These are phyloP conservation scores for Zaprionus capensis DNA, from an alignment of 1,140 invertebrate genomes.

Conservation along the genomic window DNA sequence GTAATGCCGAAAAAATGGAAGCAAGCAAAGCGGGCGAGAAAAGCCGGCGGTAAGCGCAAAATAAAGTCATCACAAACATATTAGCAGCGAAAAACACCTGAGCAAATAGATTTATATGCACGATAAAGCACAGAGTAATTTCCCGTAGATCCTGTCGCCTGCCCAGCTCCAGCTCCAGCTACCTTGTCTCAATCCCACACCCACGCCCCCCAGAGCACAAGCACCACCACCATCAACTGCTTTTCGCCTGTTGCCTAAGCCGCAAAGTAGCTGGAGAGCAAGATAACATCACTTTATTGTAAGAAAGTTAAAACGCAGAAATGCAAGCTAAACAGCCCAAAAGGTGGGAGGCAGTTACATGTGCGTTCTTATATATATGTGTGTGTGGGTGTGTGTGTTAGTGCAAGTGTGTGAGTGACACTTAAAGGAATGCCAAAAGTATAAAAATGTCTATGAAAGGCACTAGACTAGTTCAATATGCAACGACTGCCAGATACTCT, in stretches of 20 bases:
- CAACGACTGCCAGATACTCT: slow-evolving; percentile 21
- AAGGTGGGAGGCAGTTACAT: slow-evolving; percentile 26
- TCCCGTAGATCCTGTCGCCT: slow-evolving; percentile 81
- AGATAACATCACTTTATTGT: slow-evolving; percentile 83
- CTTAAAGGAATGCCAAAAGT: slow-evolving; percentile 47
- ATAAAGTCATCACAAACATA: slow-evolving; percentile 83
- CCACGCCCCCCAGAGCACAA: no score
- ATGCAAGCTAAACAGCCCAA: slow-evolving; percentile 66
- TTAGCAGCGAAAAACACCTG: slow-evolving; percentile 83
- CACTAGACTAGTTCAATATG: not conserved
- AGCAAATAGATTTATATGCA: slow-evolving; percentile 83
- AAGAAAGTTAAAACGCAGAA: slow-evolving; percentile 82
- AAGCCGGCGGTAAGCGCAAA: slow-evolving; percentile 78
- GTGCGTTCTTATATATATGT: slow-evolving; percentile 19
- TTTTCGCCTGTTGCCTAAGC: slow-evolving; percentile 77
- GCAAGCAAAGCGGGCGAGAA: slow-evolving; percentile 61
- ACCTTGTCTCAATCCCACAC: not conserved
- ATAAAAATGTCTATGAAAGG: slow-evolving; percentile 29
- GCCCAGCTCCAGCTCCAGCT: slow-evolving; percentile 23
- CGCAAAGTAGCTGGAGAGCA: slow-evolving; percentile 76
- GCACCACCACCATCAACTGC: slow-evolving; percentile 5
- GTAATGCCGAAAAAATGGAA: slow-evolving; percentile 30
- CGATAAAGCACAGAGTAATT: slow-evolving; percentile 83
- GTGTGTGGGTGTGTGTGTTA: slow-evolving; percentile 10
- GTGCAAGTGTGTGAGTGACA: slow-evolving; percentile 5